These are phyloP conservation scores for Motacilla alba DNA, from an alignment of 2,113 vertebrate genomes.

Conservation along the genomic window DNA sequence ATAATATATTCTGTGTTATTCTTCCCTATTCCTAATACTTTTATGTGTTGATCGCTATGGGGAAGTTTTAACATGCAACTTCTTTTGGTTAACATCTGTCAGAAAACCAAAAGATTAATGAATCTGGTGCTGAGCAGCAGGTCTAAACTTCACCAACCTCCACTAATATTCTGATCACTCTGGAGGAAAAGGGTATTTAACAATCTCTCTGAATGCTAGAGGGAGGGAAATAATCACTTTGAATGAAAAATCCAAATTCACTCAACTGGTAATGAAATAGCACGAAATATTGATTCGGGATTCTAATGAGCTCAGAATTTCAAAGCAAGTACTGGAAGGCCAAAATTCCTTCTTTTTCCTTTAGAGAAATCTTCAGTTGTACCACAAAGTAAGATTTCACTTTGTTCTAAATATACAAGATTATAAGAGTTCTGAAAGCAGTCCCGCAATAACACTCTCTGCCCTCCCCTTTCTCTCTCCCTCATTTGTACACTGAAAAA, in stretches of 20 bases:
- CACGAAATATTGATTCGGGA: slow-evolving; percentile 72
- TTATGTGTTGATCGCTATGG: slow-evolving; percentile 10
- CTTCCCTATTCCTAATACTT: background rate
- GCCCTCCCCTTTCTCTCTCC: background rate
- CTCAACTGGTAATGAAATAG: slow-evolving; percentile 63
- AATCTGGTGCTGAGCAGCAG: slow-evolving; percentile 50
- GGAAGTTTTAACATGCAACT: slow-evolving; percentile 30
- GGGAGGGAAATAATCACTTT: slow-evolving; percentile 74
- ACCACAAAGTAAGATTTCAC: slow-evolving; percentile 45
- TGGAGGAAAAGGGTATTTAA: slow-evolving; percentile 58
- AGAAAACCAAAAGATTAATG: slow-evolving; percentile 58
- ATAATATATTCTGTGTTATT: slow-evolving; percentile 3
- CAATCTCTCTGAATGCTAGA: slow-evolving; percentile 63
- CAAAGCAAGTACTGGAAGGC: slow-evolving; percentile 70
- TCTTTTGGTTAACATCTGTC: slow-evolving; percentile 57
- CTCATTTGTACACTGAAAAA: slow-evolving; percentile 49
- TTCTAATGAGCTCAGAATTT: slow-evolving; percentile 75
- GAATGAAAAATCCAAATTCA: slow-evolving; percentile 63
- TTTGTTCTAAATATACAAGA: slow-evolving; percentile 56
- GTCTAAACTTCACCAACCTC: slow-evolving; percentile 63
- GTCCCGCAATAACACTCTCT: background rate
- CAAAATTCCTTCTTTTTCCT: slow-evolving; percentile 42
- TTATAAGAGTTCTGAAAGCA: slow-evolving; percentile 58
- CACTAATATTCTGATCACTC: slow-evolving; percentile 68
- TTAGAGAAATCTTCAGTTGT: slow-evolving; percentile 40